Base-by-base conservation (phyloP, 2,888 invertebrate genomes). In the Pristionchus fissidentatus region DNA sequence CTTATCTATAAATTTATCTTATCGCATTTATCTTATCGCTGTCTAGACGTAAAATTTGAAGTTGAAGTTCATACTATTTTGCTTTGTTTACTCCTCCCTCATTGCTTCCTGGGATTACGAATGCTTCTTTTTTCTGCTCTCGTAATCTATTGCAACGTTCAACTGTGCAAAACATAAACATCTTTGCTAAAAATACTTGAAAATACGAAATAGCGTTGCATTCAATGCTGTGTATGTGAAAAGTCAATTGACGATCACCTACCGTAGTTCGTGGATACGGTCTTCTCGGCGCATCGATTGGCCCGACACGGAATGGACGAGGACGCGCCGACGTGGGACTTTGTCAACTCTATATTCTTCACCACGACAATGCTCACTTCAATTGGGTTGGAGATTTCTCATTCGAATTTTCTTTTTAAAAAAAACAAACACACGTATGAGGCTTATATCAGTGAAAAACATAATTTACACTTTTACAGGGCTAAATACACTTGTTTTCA, bases 261-360 rank as follows among this genome's bases (percentile, higher is more conserved):
- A 49, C 19, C 10, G 35, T 35, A 86, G 70, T 90, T 89, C 73
- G 88, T 90, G 13, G 90, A 91, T 78, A 89, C 90, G 10, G 90
- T 91, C 7, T 91, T 90, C 85, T 83, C 84, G 32, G 91, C 91
- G 13, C 90, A 91, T 86, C 83, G 90, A 22, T 85, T 87, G 26
- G 88, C 90, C 3, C 84, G 91, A 15, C 91, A 91, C 82, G 91
- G 91, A 15, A 91, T 90, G 73, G 91, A 91, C 66, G 91, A 91
- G 32, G 88, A 89, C 55, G 86, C 90, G 3, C 90, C 90, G 22
- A 87, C 86, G 13, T 89, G 89, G 89, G 89, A 89, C 82, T 87
- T 88, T 41, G 84, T 87, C 26, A 89, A 87, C 62, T 86, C 89
- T 3, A 87, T 89, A 32, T 89, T 89, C 66, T 89, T 89, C 86